Evolutionary conservation across 2,888 invertebrate species (phyloP), one percentile per base, ranked within the genome.

Genomic region (Hirtodrosophila trivittata): DNA sequence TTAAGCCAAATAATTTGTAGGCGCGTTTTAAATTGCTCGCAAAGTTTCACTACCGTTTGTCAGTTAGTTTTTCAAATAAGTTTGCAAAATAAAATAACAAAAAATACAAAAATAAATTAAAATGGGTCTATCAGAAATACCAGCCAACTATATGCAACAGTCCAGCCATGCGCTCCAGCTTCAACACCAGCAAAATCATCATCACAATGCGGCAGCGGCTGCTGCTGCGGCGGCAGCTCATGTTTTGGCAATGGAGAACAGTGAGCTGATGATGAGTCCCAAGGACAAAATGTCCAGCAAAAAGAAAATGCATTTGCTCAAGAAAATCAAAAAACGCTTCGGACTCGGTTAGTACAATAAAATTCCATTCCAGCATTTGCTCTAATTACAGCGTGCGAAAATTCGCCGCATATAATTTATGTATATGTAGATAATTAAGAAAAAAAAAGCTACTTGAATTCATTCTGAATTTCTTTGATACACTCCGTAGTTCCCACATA

Each of bases 241-340:
- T 55, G 87, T 88, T 62, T 73, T 89, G 55, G 86, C 86, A 10
- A 72, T 89, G 83, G 89, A 89, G 39, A 81, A 66, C 63, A 81
- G 51, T 13, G 80, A 81, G 35, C 63, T 81, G 25, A 63, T 81
- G 65, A 84, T 81, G 80, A 77, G 77, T 62, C 86, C 87, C 63
- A 89, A 88, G 81, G 88, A 89, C 74, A 88, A 88, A 82, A 76
- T 89, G 73, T 88, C 87, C 45, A 89, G 83, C 68, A 89, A 87
- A 76, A 89, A 89, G 86, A 96, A 96, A 92, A 96, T 97, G 95
- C 96, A 96, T 92, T 95, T 97, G 66, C 92, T 97, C 69, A 97
- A 97, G 93, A 97, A 96, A 90, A 95, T 97, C 87, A 96, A 96
- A 91, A 94, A 94, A 87, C 95, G 95, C 88, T 96, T 97, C 90